phyloP scores from a whole-genome alignment of 2,888 invertebrate genomes.

The Caenorhabditis angaria region DNA sequence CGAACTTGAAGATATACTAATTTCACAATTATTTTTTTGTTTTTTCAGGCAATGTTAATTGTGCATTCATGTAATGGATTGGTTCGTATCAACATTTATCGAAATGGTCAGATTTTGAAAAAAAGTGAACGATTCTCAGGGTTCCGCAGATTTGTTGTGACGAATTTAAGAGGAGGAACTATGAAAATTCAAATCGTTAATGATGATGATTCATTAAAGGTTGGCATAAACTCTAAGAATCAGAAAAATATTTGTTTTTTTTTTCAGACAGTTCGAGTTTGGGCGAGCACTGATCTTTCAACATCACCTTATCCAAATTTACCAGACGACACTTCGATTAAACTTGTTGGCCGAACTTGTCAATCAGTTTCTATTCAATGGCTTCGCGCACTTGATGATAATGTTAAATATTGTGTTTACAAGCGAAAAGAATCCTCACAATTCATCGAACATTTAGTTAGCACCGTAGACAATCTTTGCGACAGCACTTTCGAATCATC shows the following conservation, averaged over 20 bases:
- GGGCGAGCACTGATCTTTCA: conserved; percentile 52
- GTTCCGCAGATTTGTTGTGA: conserved; percentile 58
- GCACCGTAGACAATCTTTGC: conserved; percentile 56
- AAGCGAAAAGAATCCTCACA: conserved; percentile 45
- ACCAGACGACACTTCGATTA: conserved; percentile 63
- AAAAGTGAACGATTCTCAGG: conserved; percentile 59
- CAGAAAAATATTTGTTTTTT: background rate
- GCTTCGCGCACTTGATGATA: conserved; percentile 49
- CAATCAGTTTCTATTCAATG: conserved; percentile 52
- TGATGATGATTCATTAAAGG: conserved; percentile 51
- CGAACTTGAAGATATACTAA: too few species aligned
- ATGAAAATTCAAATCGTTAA: conserved; percentile 60
- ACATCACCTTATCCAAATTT: conserved; percentile 61
- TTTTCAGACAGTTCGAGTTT: conserved; percentile 40
- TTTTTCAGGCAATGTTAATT: conserved; percentile 56
- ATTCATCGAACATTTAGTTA: conserved; percentile 58
- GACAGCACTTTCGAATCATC: conserved; percentile 44
- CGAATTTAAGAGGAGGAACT: conserved; percentile 52
- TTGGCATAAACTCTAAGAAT: background rate
- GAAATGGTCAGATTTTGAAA: conserved; percentile 54
- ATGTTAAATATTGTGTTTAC: conserved; percentile 61
- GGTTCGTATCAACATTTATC: conserved; percentile 55
- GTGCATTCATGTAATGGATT: conserved; percentile 62
- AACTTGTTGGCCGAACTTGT: conserved; percentile 49
- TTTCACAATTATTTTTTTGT: too few species aligned